A percentile compares a stretch with the other conserved stretches of the same genome.
phyloP scores from a whole-genome alignment of 2,797 vertebrate species.

The Xenopus petersii region DNA sequence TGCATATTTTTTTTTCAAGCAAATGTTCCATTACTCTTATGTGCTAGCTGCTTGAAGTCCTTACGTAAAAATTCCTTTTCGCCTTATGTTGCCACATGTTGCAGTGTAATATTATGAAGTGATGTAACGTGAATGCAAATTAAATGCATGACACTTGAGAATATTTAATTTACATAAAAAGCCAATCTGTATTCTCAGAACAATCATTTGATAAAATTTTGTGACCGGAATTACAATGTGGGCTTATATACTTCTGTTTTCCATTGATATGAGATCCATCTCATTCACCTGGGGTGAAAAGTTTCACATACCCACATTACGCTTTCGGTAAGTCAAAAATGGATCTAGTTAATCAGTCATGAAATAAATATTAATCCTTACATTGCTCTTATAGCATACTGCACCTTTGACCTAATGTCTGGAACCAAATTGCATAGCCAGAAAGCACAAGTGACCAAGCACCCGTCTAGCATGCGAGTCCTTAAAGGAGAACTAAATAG shows the following conservation, averaged over 20 bases:
- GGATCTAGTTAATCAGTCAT: too few relatives aligned
- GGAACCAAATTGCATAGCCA: too few relatives aligned
- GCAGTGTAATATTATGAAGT: neutral
- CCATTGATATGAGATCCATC: neutral
- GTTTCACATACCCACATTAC: too few relatives aligned
- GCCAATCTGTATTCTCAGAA: slow-evolving; percentile 5
- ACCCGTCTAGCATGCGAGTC: too few relatives aligned
- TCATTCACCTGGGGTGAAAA: neutral
- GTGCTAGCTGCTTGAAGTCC: neutral
- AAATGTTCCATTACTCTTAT: neutral
- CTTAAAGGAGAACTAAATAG: too few relatives aligned
- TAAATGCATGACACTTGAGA: slow-evolving; percentile 1
- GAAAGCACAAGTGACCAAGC: too few relatives aligned
- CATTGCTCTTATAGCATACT: too few relatives aligned
- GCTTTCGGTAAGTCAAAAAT: too few relatives aligned
- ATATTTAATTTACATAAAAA: slow-evolving; percentile 16
- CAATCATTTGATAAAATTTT: slow-evolving; percentile 8
- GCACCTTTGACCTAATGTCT: too few relatives aligned
- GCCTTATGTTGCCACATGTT: neutral
- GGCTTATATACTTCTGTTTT: neutral
- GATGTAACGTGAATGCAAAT: slow-evolving; percentile 1
- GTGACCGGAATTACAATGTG: slow-evolving; percentile 11
- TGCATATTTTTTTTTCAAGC: too few relatives aligned
- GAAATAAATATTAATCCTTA: too few relatives aligned
- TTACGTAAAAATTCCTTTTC: slow-evolving; percentile 3